Base-by-base conservation (phyloP, 1,140 invertebrate genomes). In the Drosophila takahashii region DNA sequence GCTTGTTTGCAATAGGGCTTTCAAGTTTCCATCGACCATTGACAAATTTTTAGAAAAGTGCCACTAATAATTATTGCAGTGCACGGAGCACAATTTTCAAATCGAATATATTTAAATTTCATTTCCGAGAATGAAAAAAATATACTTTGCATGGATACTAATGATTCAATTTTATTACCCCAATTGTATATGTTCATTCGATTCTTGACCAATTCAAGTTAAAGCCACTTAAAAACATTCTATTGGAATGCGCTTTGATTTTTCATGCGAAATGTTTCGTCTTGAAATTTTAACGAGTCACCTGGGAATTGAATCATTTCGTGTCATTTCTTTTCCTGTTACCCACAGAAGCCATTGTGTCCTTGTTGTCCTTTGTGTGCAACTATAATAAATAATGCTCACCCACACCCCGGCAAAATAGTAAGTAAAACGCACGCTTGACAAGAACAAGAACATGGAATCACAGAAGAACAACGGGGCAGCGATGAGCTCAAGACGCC, bases 331-430 rank as follows among this genome's bases (percentile, higher is more conserved):
- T 56, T 51, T 64, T 64, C 51, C 67, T 37, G 62, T 70, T 66
- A 61, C 47, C 61, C 58, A 44, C 64, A 44, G 51, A 72, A 67
- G 47, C 52, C 66, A 65, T 72, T 84, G 80, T 73, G 65, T 78
- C 53, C 70, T 79, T 79, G 58, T 81, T 84, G 85, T 77, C 65
- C 76, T 78, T 89, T 89, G 84, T 87, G 76, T 66, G 51, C 72
- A 83, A 80, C 76, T 77, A 79, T 79, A 90, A 90, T 90, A 90
- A 90, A 90, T 90, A 90, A 90, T 85, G 65, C 77, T 57, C 41
- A 32, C 45, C 22, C 11, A 57, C 61, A 15, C 44, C 36, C 10
- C 58, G 4, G 11, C 8, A 16, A 22, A 61, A 60, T 29, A 50
- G 50, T 52, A 32, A 66, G 37, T 54, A 39, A 67, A 62, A 84